Evolutionary conservation across 2,888 invertebrate genomes (phyloP), one percentile per base, ranked within the genome.

Genomic region (Aquatica leii): DNA sequence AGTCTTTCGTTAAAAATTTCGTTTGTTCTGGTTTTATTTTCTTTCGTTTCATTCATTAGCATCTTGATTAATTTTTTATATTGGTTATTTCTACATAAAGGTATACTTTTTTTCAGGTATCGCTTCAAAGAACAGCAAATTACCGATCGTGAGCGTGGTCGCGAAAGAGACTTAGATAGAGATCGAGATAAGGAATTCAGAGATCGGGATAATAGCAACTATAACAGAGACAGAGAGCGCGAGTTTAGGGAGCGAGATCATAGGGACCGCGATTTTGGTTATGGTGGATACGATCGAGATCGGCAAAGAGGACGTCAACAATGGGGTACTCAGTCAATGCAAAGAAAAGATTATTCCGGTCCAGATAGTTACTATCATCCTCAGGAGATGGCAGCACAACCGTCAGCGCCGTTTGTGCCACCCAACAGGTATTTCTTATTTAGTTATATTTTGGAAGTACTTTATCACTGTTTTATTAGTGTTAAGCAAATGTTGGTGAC

Each of bases 131-230:
- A 72, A 4, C 51, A 67, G 54, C 54, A 62, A 48, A 50, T 60
- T 3, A 40, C 54, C 2, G 78, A 79, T 40, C 74, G 79, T 37
- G 77, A 77, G 14, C 71, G 77, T 18, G 76, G 75, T 12, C 65
- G 75, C n/a, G 76, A 77, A 17, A 70, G 76, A 8, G 78, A 77
- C 4, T 77, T 12, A 77, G 81, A 72, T 59, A 76, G 35, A 73
- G 78, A 79, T 40, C 65, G 77, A 74, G 80, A 63, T 78, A 79
- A 70, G 74, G 82, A 46, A 20, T 46, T 18, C 18, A 17, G 46
- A 6, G 46, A 46, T 8, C 3, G 46, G 11, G 46, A 46, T 20
- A 24, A 24, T 24, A 46, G 18, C 17, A 46, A 46, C 18, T 46
- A 46, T 20, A 46, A 73, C 75, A 78, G 68, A 46, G 69, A 70